Conservation (phyloP, 2,797 vertebrate species). For the Lagodon rhomboides region DNA sequence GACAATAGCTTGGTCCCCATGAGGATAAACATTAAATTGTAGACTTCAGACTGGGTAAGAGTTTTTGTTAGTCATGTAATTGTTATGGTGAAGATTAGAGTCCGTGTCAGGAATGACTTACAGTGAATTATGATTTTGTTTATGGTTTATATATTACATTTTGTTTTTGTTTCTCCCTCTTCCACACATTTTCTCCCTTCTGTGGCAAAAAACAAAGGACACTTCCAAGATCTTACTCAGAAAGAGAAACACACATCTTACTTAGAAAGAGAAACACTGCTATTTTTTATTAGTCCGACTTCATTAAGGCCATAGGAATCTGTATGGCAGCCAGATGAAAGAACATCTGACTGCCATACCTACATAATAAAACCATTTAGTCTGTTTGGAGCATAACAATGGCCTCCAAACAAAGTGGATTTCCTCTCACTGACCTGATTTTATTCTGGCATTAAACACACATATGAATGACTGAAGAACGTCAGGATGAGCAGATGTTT, state of each 20-base stretch:
- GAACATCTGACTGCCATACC: slow-evolving; percentile 48
- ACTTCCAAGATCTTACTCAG: slow-evolving; percentile 4
- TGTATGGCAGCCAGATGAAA: slow-evolving; percentile 23
- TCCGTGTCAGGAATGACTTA: not conserved
- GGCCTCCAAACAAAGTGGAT: slow-evolving; percentile 10
- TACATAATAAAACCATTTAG: slow-evolving; percentile 9
- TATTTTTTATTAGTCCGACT: not conserved
- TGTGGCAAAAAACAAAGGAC: not conserved
- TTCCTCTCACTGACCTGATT: slow-evolving; percentile 5
- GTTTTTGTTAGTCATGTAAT: not conserved
- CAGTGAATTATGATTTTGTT: not conserved
- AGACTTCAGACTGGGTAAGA: not conserved
- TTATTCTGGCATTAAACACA: not conserved
- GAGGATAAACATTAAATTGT: slow-evolving; percentile 13
- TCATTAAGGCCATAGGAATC: slow-evolving; percentile 19
- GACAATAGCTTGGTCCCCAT: not conserved
- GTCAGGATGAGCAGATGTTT: not conserved
- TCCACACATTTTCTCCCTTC: not conserved
- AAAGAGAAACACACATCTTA: too few relatives aligned
- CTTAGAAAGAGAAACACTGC: not conserved
- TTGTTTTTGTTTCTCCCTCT: not conserved
- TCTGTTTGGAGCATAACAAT: not conserved
- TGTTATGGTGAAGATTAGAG: not conserved
- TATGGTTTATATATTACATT: not conserved
- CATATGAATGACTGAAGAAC: not conserved